A percentile compares a stretch with the other conserved stretches of the same genome.
These are phyloP conservation scores for Drosophila macrospina DNA, from an alignment of 2,888 invertebrate species.

Conservation along the genomic window DNA sequence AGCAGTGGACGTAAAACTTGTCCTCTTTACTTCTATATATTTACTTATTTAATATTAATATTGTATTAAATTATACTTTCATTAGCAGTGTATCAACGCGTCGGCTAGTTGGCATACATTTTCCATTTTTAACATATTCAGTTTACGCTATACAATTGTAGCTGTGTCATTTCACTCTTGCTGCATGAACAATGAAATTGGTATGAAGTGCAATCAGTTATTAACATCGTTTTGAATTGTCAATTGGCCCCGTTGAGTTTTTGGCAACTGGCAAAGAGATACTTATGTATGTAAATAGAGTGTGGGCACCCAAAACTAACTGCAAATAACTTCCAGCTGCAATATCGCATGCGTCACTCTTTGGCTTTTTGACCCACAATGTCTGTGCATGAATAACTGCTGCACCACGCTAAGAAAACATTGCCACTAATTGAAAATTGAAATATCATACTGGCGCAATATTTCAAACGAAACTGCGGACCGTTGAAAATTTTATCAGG, in stretches of 20 bases:
- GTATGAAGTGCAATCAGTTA: slow-evolving; percentile 39
- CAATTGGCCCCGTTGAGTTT: slow-evolving; percentile 17
- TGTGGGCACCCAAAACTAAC: slow-evolving; percentile 40
- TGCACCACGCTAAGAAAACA: slow-evolving; percentile 51
- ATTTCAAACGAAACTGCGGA: slow-evolving; percentile 62
- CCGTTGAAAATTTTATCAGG: slow-evolving; percentile 66
- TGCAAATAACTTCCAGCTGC: slow-evolving; percentile 40
- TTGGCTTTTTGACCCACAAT: slow-evolving; percentile 70
- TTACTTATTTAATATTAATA: background rate
- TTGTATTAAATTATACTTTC: background rate
- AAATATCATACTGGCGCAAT: slow-evolving; percentile 70
- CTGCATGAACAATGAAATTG: slow-evolving; percentile 22
- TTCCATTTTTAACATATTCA: background rate
- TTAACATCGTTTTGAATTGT: slow-evolving; percentile 31
- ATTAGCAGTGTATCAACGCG: background rate
- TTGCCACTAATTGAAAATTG: slow-evolving; percentile 75
- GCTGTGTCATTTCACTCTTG: slow-evolving; percentile 11
- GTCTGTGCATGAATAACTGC: slow-evolving; percentile 43
- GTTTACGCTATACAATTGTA: background rate
- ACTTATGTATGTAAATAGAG: slow-evolving; percentile 24
- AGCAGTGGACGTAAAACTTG: too few species aligned
- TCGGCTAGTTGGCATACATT: background rate
- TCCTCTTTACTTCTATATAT: background rate
- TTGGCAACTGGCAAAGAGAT: slow-evolving; percentile 34
- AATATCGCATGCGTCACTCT: slow-evolving; percentile 63